phyloP scores from a whole-genome alignment of 2,797 vertebrate genomes.

The Hydrophis major region DNA sequence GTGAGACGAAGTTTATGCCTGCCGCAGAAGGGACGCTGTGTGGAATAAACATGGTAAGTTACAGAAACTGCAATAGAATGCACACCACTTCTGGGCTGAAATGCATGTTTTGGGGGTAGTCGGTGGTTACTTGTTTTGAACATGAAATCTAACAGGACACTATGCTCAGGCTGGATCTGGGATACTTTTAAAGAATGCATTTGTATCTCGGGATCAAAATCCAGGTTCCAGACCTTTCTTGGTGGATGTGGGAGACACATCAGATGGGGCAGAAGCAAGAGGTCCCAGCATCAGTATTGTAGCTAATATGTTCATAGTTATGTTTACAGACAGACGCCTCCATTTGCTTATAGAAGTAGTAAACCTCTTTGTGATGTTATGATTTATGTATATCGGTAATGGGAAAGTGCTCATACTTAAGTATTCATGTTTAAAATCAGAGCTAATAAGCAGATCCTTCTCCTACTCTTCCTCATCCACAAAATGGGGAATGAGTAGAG shows the following conservation, averaged over 20 bases:
- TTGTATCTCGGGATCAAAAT: neutral
- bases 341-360: neutral
- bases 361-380: neutral
- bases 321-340: neutral
- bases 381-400: neutral
- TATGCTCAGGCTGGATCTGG: neutral
- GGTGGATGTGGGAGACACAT: neutral
- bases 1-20: conserved; percentile 99
- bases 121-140: neutral
- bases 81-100: neutral
- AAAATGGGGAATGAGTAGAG: neutral
- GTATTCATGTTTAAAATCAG: neutral
- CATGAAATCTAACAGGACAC: neutral
- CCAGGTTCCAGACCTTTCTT: neutral
- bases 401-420: neutral
- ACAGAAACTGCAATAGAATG: neutral
- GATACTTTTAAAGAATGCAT: neutral
- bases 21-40: conserved; percentile 94
- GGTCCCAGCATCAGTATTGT: neutral
- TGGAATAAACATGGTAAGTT: conserved; percentile 91
- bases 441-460: neutral
- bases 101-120: neutral
- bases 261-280: neutral
- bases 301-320: neutral
- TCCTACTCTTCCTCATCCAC: too few relatives aligned